Evolutionary conservation across 2,888 invertebrate species (phyloP).

Genomic region (Aquatica leii): DNA sequence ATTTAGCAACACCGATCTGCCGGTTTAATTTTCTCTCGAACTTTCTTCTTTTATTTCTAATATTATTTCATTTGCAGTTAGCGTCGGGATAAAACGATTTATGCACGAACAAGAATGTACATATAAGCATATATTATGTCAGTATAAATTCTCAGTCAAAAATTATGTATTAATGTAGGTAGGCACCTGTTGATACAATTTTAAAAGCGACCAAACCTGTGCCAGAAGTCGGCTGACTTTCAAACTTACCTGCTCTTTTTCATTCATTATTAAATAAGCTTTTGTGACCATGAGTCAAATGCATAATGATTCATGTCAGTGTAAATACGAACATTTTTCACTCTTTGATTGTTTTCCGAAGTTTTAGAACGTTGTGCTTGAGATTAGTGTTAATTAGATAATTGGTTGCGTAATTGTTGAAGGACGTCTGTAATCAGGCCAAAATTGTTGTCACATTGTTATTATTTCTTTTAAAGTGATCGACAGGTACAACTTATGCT

Average conservation of each 20-base stretch:
- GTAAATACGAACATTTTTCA: background rate
- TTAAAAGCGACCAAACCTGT: conserved; percentile 39
- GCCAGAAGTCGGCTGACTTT: conserved; percentile 20
- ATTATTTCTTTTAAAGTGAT: too few species aligned
- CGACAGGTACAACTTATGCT: too few species aligned
- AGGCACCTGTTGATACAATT: conserved; percentile 42
- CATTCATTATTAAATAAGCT: conserved; percentile 30
- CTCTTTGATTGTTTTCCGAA: too few species aligned
- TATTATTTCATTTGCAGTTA: conserved; percentile 31
- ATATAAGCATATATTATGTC: conserved; percentile 42
- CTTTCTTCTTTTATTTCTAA: conserved; percentile 21
- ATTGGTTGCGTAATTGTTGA: too few species aligned
- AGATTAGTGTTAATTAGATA: too few species aligned
- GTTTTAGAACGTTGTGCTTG: too few species aligned
- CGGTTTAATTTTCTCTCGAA: conserved; percentile 8
- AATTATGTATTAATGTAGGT: conserved; percentile 40
- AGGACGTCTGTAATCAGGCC: too few species aligned
- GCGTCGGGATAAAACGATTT: conserved; percentile 43
- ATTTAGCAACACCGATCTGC: conserved; percentile 48
- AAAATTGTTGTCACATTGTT: too few species aligned
- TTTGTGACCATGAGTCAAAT: background rate
- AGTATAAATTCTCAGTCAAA: conserved; percentile 39
- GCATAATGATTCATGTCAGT: background rate
- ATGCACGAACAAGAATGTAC: conserved; percentile 47
- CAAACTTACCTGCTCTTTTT: conserved; percentile 26